phyloP scores from a whole-genome alignment of 2,113 vertebrate species.

The Ictalurus punctatus region DNA sequence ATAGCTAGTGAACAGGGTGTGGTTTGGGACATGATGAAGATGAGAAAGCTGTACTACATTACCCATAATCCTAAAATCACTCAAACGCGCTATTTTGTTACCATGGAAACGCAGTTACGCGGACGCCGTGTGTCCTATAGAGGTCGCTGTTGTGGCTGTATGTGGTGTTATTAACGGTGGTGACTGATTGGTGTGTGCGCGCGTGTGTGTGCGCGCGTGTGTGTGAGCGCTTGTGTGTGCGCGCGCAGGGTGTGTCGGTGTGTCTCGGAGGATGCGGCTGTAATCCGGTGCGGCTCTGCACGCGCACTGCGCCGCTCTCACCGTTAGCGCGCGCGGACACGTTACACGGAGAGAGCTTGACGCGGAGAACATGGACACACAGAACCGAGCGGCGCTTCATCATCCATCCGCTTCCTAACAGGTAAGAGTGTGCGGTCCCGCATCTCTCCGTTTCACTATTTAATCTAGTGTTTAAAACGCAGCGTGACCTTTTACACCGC shows the following conservation, averaged over 20 bases:
- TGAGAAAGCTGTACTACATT: background rate
- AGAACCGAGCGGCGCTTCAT: background rate
- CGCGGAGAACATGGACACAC: background rate
- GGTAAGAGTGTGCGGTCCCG: conserved; percentile 53
- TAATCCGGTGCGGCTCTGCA: conserved; percentile 62
- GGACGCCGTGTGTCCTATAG: background rate
- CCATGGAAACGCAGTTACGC: background rate
- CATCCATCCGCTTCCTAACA: conserved; percentile 57
- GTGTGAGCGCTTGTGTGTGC: conserved; percentile 24
- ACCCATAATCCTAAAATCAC: background rate
- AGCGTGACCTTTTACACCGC: background rate
- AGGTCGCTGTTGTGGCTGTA: background rate
- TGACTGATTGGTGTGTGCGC: background rate
- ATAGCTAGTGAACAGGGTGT: background rate
- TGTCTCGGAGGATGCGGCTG: conserved; percentile 21
- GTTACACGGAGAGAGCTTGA: conserved; percentile 13
- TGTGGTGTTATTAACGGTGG: background rate
- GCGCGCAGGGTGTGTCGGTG: conserved; percentile 37
- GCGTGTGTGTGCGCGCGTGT: background rate
- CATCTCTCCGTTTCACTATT: background rate
- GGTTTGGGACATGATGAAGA: background rate
- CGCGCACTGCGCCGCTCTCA: conserved; percentile 45
- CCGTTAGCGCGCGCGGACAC: conserved; percentile 62
- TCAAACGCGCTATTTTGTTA: background rate
- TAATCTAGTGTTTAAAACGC: conserved; percentile 21